A percentile compares a stretch with the other conserved stretches of the same genome.
These are phyloP conservation scores for Sorex fumeus DNA, from an alignment of 2,113 vertebrate genomes.

Conservation along the genomic window DNA sequence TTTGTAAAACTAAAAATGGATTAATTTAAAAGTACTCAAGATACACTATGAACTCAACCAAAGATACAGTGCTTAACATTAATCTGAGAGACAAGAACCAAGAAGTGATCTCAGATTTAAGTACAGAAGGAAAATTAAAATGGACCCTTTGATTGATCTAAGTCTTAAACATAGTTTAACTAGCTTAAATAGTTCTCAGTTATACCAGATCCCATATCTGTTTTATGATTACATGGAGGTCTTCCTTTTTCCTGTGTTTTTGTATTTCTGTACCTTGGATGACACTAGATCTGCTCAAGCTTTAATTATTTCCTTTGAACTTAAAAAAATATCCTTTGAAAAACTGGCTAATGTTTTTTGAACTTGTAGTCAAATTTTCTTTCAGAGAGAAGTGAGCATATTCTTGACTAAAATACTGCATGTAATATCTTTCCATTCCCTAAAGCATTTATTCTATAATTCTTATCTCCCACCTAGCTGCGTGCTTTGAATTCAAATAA, in stretches of 20 bases:
- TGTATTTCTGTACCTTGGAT: neutral
- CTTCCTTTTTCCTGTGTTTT: neutral
- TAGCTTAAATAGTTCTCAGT: neutral
- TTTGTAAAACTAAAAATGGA: neutral
- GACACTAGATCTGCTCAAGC: neutral
- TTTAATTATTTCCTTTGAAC: neutral
- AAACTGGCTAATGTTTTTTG: neutral
- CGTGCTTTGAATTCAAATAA: conserved; percentile 49
- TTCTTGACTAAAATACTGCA: neutral
- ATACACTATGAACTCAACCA: neutral
- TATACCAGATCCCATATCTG: neutral
- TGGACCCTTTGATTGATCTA: neutral
- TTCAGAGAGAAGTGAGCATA: neutral
- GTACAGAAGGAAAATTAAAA: neutral
- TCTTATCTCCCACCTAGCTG: neutral
- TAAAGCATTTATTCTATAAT: neutral
- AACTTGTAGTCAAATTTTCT: neutral
- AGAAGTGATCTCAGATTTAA: neutral
- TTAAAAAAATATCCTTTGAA: neutral
- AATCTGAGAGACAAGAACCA: neutral
- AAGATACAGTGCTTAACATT: neutral
- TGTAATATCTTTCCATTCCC: neutral
- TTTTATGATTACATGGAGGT: neutral
- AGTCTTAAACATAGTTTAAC: neutral
- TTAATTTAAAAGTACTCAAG: neutral